Evolutionary conservation across 2,113 vertebrate genomes (phyloP).

Genomic region (Lophius piscatorius): DNA sequence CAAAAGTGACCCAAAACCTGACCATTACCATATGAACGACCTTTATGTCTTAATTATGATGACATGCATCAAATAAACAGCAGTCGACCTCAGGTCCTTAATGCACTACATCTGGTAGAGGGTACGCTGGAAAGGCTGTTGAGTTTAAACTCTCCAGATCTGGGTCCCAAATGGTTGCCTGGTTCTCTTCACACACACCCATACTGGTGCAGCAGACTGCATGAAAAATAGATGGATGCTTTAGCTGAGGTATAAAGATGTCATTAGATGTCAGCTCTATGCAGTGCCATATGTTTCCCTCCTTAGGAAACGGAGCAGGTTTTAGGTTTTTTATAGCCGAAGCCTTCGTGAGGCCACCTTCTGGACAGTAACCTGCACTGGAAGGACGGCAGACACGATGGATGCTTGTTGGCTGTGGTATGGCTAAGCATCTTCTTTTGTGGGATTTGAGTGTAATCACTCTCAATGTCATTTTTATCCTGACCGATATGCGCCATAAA

Average conservation of each 20-base stretch:
- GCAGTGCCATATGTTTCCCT: slow-evolving; percentile 60
- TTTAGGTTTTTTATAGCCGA: neutral
- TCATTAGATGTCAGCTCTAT: slow-evolving; percentile 46
- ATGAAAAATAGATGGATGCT: slow-evolving; percentile 44
- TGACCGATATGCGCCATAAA: slow-evolving; percentile 44
- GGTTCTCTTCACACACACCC: slow-evolving; percentile 46
- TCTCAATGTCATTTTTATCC: slow-evolving; percentile 54
- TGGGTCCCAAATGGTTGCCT: slow-evolving; percentile 45
- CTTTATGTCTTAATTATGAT: slow-evolving; percentile 34
- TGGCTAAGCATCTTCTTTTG: slow-evolving; percentile 36
- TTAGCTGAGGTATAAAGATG: slow-evolving; percentile 43
- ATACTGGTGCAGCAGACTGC: slow-evolving; percentile 60
- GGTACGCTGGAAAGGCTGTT: slow-evolving; percentile 18
- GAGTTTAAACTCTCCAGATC: slow-evolving; percentile 50
- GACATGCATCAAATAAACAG: slow-evolving; percentile 54
- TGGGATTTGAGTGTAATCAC: slow-evolving; percentile 40
- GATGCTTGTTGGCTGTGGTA: slow-evolving; percentile 52
- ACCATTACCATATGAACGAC: slow-evolving; percentile 23
- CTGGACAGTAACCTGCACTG: slow-evolving; percentile 42
- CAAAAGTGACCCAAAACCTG: slow-evolving; percentile 8
- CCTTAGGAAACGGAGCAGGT: slow-evolving; percentile 24
- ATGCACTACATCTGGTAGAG: slow-evolving; percentile 63
- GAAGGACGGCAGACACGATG: slow-evolving; percentile 40
- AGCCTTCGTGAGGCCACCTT: neutral
- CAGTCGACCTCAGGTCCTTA: slow-evolving; percentile 46